These are phyloP conservation scores for Remorina albescens DNA, from an alignment of 2,797 vertebrate genomes.

Conservation along the genomic window DNA sequence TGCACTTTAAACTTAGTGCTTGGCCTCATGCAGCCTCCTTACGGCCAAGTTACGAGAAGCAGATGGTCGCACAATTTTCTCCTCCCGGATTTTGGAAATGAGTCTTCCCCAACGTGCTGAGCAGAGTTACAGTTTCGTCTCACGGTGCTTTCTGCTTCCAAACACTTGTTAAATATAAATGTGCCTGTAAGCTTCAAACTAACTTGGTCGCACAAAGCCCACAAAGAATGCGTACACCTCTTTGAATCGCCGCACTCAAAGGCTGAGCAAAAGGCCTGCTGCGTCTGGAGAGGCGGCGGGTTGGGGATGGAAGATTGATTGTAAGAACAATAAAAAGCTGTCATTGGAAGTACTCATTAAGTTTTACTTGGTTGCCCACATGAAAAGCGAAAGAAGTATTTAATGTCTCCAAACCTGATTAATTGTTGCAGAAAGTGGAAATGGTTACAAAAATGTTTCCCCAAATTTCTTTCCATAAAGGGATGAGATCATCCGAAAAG, in stretches of 20 bases:
- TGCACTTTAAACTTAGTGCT: background rate
- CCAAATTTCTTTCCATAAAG: background rate
- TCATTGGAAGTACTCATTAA: too few relatives aligned
- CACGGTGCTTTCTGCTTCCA: background rate
- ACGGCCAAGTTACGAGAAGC: background rate
- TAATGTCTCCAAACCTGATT: background rate
- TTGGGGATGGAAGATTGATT: too few relatives aligned
- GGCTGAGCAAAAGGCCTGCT: too few relatives aligned
- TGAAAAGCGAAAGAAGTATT: too few relatives aligned
- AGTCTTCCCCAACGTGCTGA: background rate
- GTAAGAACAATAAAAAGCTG: too few relatives aligned
- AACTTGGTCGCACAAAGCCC: background rate
- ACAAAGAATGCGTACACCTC: background rate
- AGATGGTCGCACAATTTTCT: background rate
- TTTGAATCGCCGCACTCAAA: too few relatives aligned
- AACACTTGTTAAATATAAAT: background rate
- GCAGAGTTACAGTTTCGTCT: background rate
- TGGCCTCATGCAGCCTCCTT: background rate
- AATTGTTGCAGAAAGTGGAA: background rate
- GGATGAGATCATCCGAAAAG: background rate
- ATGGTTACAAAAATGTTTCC: background rate
- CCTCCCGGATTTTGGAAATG: background rate
- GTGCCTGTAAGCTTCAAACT: background rate
- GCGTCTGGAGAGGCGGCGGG: too few relatives aligned
- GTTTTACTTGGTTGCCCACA: too few relatives aligned